Evolutionary conservation across 2,797 vertebrate genomes (phyloP), one percentile per base, ranked within the genome.

Genomic region (Carapus acus): DNA sequence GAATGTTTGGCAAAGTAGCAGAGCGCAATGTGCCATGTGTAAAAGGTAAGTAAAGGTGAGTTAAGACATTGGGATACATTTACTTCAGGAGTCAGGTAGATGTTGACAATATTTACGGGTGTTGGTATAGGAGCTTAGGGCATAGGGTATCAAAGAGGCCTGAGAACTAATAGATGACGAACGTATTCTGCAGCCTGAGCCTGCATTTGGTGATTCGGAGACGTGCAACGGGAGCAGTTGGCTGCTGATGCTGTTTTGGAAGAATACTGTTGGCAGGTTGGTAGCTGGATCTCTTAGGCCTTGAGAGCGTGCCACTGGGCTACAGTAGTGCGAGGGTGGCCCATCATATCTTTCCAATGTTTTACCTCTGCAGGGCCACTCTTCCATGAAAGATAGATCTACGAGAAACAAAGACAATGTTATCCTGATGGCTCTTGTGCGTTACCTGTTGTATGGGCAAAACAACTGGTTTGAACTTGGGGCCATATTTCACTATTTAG

Each of bases 331-430:
- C 96, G 93, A 40, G 95, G 95, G 34, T 90, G 93, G 56, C 92
- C 91, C 61, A 98, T 95, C 96, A 97, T 98, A 85, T 98, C 96
- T 85, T 98, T 98, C 96, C 96, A 98, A 87, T 98, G 96, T 76
- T 97, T 96, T 58, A 97, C 96, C 78, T 97, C 96, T 1, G 93
- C 95, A 0, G 95, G 94, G 54, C 96, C 96, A 13, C 96, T 98
- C 87, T 98, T 98, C 96, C 96, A 98, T 17, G 96, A 98, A 67
- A 98, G 91, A 85, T 98, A 98, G 78, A 98, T 98, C 96, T 98
- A 78, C 0, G 4, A 72, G 59, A 62, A 37, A 71, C 24, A 62
- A 14, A 60, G 15, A 60, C 16, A 4, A 34, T n/a, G 7, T 9
- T 34, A 4, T 34, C n/a, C n/a, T n/a, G n/a, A n/a, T n/a, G n/a